Conservation (phyloP, 2,888 invertebrate genomes). For the Eutolmus rufibarbis region DNA sequence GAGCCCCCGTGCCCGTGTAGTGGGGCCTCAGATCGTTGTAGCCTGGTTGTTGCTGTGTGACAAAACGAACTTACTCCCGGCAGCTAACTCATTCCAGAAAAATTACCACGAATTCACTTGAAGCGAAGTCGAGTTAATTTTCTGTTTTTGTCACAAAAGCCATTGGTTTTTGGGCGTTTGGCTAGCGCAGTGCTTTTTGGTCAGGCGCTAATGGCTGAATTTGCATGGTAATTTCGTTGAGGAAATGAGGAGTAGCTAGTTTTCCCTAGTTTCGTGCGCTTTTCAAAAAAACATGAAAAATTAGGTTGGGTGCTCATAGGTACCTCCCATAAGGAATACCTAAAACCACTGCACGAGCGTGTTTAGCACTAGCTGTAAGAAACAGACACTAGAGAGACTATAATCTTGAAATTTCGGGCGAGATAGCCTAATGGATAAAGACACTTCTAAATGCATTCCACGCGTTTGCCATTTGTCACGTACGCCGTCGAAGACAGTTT, state of each 20-base stretch:
- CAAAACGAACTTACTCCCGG: not conserved
- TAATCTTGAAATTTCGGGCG: not conserved
- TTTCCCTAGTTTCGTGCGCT: not conserved
- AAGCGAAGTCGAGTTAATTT: not conserved
- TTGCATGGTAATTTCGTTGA: not conserved
- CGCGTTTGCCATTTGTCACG: constrained; percentile 7
- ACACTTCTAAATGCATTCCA: not conserved
- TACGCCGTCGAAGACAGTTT: not conserved
- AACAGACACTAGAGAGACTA: not conserved
- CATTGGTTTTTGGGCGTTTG: not conserved
- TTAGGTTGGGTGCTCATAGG: not conserved
- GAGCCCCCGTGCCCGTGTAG: not conserved
- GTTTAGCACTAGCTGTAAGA: not conserved
- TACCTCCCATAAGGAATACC: not conserved
- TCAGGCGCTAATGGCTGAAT: not conserved
- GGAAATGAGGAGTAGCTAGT: not conserved
- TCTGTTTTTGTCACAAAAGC: not conserved
- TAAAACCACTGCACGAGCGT: not conserved
- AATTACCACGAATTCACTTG: not conserved
- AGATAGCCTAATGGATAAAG: not conserved
- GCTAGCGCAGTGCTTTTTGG: not conserved
- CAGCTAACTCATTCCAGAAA: not conserved
- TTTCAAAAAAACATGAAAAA: not conserved
- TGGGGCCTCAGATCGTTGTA: not conserved
- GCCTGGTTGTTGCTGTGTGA: constrained; percentile 4